Conservation (phyloP, 2,888 invertebrate species). For the Drosophila melanocephala region DNA sequence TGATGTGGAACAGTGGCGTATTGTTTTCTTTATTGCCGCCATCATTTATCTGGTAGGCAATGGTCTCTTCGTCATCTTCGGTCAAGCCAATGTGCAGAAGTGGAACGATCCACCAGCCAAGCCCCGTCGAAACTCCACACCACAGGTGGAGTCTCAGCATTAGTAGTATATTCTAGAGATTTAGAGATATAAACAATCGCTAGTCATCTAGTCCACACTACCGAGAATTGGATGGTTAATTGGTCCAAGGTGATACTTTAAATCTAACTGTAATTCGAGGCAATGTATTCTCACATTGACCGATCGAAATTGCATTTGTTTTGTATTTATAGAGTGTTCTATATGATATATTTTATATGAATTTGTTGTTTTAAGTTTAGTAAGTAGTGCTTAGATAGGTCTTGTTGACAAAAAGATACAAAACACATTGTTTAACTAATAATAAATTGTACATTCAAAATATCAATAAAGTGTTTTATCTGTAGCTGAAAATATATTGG, state of each 20-base stretch:
- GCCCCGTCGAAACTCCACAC: slow-evolving; percentile 72
- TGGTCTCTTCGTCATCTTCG: slow-evolving; percentile 89
- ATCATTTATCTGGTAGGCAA: slow-evolving; percentile 90
- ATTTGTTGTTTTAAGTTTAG: slow-evolving; percentile 51
- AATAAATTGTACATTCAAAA: slow-evolving; percentile 18
- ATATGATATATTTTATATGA: slow-evolving; percentile 33
- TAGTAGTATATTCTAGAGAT: slow-evolving; percentile 36
- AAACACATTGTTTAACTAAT: background rate
- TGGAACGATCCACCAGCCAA: slow-evolving; percentile 88
- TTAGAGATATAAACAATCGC: slow-evolving; percentile 35
- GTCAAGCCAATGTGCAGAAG: slow-evolving; percentile 88
- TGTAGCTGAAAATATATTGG: background rate
- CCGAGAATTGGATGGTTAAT: slow-evolving; percentile 16
- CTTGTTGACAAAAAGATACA: slow-evolving; percentile 30
- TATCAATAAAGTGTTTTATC: background rate
- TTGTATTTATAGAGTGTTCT: slow-evolving; percentile 55
- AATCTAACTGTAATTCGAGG: slow-evolving; percentile 38
- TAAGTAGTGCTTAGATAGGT: slow-evolving; percentile 38
- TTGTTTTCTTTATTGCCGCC: slow-evolving; percentile 91
- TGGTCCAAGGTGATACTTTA: slow-evolving; percentile 32
- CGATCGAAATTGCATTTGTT: slow-evolving; percentile 22
- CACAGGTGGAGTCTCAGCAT: slow-evolving; percentile 81
- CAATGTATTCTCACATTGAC: slow-evolving; percentile 59
- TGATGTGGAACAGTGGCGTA: slow-evolving; percentile 89
- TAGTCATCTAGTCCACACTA: slow-evolving; percentile 70